Evolutionary conservation across 1,140 invertebrate genomes (phyloP).

Genomic region (Sycophaga agraensis): DNA sequence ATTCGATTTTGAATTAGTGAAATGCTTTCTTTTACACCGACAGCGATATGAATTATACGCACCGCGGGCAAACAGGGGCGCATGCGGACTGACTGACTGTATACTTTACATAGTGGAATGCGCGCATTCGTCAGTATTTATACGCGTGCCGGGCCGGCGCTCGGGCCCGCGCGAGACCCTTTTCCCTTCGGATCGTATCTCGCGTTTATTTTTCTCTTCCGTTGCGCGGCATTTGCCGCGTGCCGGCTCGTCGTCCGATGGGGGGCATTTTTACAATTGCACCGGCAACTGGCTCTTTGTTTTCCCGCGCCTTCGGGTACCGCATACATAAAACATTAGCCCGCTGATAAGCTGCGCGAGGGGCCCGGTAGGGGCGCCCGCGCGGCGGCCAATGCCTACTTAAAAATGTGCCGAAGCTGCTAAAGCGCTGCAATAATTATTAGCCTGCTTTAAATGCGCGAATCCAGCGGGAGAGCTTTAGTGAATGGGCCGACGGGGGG

Average conservation of each 20-base stretch:
- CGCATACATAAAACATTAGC: constrained; percentile 22
- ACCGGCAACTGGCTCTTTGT: constrained; percentile 8
- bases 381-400: background rate
- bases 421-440: constrained; percentile 3
- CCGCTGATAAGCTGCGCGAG: background rate
- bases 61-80: too few relatives aligned
- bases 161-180: too few relatives aligned
- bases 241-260: background rate
- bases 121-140: too few relatives aligned
- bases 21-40: too few relatives aligned
- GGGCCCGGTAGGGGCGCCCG: background rate
- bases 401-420: constrained; percentile 14
- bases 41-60: too few relatives aligned
- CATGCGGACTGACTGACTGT: too few relatives aligned
- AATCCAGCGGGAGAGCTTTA: too few relatives aligned
- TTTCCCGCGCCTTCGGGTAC: background rate
- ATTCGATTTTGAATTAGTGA: too few relatives aligned
- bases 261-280: constrained; percentile 8
- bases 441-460: background rate
- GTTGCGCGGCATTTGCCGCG: background rate
- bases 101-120: too few relatives aligned
- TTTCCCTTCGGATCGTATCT: background rate
- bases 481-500: too few relatives aligned
- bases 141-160: too few relatives aligned
- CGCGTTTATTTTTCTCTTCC: background rate